Conservation (phyloP, 2,113 vertebrate species). For the Electrona antarctica region DNA sequence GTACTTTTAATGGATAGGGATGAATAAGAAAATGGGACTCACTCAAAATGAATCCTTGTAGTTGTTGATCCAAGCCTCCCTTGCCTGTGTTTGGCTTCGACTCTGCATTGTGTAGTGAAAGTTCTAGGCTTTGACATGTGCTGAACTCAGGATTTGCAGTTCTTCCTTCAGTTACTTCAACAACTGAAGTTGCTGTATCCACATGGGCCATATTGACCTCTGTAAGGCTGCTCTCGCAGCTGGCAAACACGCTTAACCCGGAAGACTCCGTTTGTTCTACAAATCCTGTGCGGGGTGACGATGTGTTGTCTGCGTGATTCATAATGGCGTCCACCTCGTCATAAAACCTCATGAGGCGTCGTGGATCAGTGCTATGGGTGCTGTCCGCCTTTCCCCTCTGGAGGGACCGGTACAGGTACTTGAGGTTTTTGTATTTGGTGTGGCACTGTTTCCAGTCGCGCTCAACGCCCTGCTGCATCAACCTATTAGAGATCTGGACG, state of each 20-base stretch:
- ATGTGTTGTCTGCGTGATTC: constrained; percentile 57
- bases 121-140: constrained; percentile 14
- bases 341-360: constrained; percentile 86
- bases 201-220: constrained; percentile 10
- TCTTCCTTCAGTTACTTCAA: constrained; percentile 22
- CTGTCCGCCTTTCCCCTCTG: constrained; percentile 82
- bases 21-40: constrained; percentile 21
- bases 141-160: constrained; percentile 17
- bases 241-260: not conserved
- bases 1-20: not conserved
- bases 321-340: constrained; percentile 86
- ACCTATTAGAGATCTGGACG: constrained; percentile 84
- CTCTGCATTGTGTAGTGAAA: constrained; percentile 4
- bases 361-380: constrained; percentile 73
- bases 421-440: constrained; percentile 91
- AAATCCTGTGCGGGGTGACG: not conserved
- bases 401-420: constrained; percentile 87
- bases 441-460: constrained; percentile 91
- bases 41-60: constrained; percentile 38
- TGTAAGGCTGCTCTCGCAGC: constrained; percentile 5
- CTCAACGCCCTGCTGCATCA: constrained; percentile 84
- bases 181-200: not conserved
- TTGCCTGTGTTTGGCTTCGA: not conserved
- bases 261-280: constrained; percentile 23
- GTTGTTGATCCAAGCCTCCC: constrained; percentile 31